Evolutionary conservation across 30 jellyfish, hydroid and myxozoan species (phyloP).

Genomic region (Chrysaora quinquecirrha): DNA sequence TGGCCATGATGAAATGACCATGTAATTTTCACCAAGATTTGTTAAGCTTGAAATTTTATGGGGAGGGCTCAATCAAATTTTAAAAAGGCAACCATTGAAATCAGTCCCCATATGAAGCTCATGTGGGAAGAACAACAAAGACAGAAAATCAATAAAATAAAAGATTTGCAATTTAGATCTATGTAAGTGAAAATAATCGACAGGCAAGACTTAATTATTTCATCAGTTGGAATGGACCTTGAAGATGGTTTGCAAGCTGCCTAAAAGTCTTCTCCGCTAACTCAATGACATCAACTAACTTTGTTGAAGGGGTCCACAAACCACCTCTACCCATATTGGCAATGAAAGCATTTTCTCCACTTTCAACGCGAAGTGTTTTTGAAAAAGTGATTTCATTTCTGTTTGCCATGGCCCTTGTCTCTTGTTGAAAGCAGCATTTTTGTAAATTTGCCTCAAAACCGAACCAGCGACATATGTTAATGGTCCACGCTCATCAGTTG

Average conservation of each 20-base stretch:
- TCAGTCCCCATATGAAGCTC: conserved; percentile 45
- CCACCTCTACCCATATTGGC: conserved; percentile 28
- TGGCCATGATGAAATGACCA: conserved; percentile 18
- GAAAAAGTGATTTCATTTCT: conserved; percentile 1
- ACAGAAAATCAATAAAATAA: too few relatives aligned
- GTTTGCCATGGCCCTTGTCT: conserved; percentile 30
- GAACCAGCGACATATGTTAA: conserved; percentile 50
- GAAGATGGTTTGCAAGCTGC: conserved; percentile 1
- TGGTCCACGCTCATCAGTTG: conserved; percentile 29
- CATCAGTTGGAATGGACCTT: conserved; percentile 13
- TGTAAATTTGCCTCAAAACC: conserved; percentile 16
- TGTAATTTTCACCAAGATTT: conserved; percentile 20
- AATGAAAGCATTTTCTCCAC: conserved; percentile 7
- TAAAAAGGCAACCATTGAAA: conserved; percentile 6
- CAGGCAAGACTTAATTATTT: conserved; percentile 16
- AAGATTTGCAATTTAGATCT: too few relatives aligned
- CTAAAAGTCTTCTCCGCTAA: conserved; percentile 17
- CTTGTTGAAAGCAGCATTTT: conserved; percentile 30
- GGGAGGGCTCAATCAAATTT: conserved; percentile 14
- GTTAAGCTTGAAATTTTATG: background rate
- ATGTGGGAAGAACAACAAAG: conserved; percentile 63
- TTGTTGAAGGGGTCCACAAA: conserved; percentile 34
- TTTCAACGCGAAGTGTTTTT: background rate
- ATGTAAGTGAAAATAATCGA: too few relatives aligned
- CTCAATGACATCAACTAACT: conserved; percentile 12